Evolutionary conservation across 2,888 invertebrate genomes (phyloP), one percentile per base, ranked within the genome.

Genomic region (Apeira syringaria): DNA sequence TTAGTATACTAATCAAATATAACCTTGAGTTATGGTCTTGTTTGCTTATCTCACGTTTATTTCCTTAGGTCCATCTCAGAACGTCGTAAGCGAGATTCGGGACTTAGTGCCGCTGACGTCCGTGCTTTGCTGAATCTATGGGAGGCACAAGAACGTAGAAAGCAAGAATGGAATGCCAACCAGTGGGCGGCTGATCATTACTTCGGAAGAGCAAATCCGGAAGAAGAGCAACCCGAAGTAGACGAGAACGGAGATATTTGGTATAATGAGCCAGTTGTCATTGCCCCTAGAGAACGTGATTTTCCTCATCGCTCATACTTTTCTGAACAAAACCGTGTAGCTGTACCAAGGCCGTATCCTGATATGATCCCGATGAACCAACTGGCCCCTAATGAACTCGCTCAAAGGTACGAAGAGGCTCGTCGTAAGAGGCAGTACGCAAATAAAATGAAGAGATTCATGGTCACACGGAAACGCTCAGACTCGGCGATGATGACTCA

Each of bases 101-200:
- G 92, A 24, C 77, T 93, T 27, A 92, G 91, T 52, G 92, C 92
- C 1, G 92, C 92, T 58, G 92, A 93, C 59, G 90, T 92, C 12
- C 79, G 92, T 38, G 91, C 92, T 31, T 79, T 93, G 3, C 77
- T 93, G 10, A 91, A 91, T 35, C 70, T 93, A 24, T 92, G 92
- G 91, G 92, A 93, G 68, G 91, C 90, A 45, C 91, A 92, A 56
- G 91, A 91, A 51, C 85, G 88, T 43, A 88, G 90, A 46, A 91
- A 90, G 58, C 89, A 90, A 46, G 73, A 91, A 53, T 91, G 84
- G 78, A 75, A 85, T 59, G 72, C 84, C 28, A 86, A 86, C 72
- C 86, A 80, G 67, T 80, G 83, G 79, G 68, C 78, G 4, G 74
- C 84, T 5, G 76, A 86, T 46, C 77, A 65, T 49, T 88, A 87